Base-by-base conservation (phyloP, 2,888 invertebrate genomes). In the Euzetes globulus region DNA sequence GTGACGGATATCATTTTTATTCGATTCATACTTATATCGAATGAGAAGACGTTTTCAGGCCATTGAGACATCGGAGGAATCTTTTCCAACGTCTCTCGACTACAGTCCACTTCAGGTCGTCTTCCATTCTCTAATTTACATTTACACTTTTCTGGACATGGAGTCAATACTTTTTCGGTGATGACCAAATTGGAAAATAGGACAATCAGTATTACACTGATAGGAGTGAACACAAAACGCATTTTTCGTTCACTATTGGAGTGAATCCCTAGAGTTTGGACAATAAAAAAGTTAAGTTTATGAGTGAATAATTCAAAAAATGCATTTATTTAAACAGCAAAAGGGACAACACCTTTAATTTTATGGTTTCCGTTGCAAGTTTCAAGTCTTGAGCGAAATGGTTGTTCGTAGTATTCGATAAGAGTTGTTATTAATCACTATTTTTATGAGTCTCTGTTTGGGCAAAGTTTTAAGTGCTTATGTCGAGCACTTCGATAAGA, bases 1-100 rank as follows among this genome's bases (percentile, higher is more conserved):
- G 65, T 19, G 19, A 50, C 63, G 3, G 22, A 33, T 6, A 72
- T n/a, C 15, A 1, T 3, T 27, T 60, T 58, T 2, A 75, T 45
- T 2, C 63, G 27, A 29, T 75, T 75, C 72, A 65, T 63, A 58
- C 37, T 63, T 33, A 75, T 22, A 22, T 75, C 72, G 1, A 75
- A 58, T 9, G 50, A 19, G 15, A 13, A n/a, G 3, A 58, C 60
- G 13, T 63, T 63, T 45, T 33, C 9, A 15, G 75, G 75, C 55
- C 72, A 47, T 63, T 60, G 11, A 22, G 17, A 6, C 1, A 22
- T 15, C 25, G 50, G 11, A 5, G 75, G 75, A 33, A 75, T 22
- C 1, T 33, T 25, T 6, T 19, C 65, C 5, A 75, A 15, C 22
- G 11, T 37, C 25, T 52, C 52, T 33, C 55, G 45, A 19, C 25